Conservation (phyloP, 2,113 vertebrate species). For the Manacus vitellinus region DNA sequence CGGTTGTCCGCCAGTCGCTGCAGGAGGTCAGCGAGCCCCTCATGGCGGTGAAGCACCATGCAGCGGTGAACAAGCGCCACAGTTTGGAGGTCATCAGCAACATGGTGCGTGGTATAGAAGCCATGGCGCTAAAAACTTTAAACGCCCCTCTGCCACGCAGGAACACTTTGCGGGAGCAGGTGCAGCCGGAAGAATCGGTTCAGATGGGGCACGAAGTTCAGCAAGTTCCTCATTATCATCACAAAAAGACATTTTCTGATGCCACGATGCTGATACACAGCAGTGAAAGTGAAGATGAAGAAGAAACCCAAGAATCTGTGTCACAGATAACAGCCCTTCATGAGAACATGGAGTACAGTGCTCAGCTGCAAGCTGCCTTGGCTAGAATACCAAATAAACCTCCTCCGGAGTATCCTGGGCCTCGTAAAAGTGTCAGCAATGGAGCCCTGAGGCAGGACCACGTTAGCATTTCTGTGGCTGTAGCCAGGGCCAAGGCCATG, state of each 20-base stretch:
- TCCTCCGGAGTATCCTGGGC: constrained; percentile 92
- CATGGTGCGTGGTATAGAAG: constrained; percentile 89
- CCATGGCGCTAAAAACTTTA: constrained; percentile 83
- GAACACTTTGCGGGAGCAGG: constrained; percentile 88
- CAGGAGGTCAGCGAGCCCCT: constrained; percentile 94
- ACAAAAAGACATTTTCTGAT: constrained; percentile 92
- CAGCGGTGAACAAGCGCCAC: constrained; percentile 85
- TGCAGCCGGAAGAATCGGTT: constrained; percentile 65
- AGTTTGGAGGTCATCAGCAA: constrained; percentile 93
- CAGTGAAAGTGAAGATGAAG: constrained; percentile 89
- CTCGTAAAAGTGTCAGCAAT: constrained; percentile 82
- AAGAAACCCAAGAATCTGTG: constrained; percentile 73
- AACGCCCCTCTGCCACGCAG: constrained; percentile 84
- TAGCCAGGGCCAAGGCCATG: constrained; percentile 70
- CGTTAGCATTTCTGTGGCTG: constrained; percentile 36
- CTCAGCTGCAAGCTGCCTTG: constrained; percentile 91
- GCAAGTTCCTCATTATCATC: constrained; percentile 80
- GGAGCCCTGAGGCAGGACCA: constrained; percentile 78
- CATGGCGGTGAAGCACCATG: constrained; percentile 81
- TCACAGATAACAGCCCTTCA: constrained; percentile 81
- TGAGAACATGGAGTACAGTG: constrained; percentile 85
- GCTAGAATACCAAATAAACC: constrained; percentile 96
- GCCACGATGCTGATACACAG: constrained; percentile 97
- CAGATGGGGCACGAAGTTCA: constrained; percentile 74
- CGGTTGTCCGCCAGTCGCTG: constrained; percentile 90